Evolutionary conservation across 2,113 vertebrate genomes (phyloP), one percentile per base, ranked within the genome.

Genomic region (Lanius ludovicianus): DNA sequence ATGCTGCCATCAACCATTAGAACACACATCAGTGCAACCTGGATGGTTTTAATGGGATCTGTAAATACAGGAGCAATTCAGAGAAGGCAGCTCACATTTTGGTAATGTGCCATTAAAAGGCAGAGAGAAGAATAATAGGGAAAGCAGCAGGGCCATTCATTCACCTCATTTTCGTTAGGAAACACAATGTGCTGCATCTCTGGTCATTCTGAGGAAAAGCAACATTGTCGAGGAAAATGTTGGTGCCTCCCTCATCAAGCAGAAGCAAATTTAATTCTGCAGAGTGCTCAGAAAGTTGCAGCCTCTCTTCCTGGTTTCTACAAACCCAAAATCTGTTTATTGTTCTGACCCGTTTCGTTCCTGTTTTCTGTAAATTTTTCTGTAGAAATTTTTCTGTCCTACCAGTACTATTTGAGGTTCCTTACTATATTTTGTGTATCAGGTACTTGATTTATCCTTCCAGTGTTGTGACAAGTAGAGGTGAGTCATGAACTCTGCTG

Each of bases 21-120:
- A 93, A 59, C 76, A 63, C 83, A 46, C 89, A 96, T 96, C 92
- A 93, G 93, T 97, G 94, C 94, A 96, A 93, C 65, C 81, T 94
- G 95, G 84, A 33, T 95, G 95, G 28, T 88, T 97, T 96, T 97
- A 95, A 97, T 96, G 79, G 60, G 25, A 73, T 81, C 94, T 89
- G 92, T 95, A 97, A 97, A 96, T 94, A 94, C 75, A 75, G 71
- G 10, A 92, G 88, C 63, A 84, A 85, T 74, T 68, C 15, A 0
- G 87, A 81, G 55, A 75, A 83, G 65, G 82, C 92, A 78, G 79
- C 85, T 86, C 69, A 13, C n/a, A 3, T 69, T 87, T 80, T 69
- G 42, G 70, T 93, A 90, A 92, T 76, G 78, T 47, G 14, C 63
- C 15, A 5, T 93, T 95, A 95, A 88, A 91, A 80, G 3, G 12